These are phyloP conservation scores for Creontiades dilutus DNA, from an alignment of 2,888 invertebrate species.

Conservation along the genomic window DNA sequence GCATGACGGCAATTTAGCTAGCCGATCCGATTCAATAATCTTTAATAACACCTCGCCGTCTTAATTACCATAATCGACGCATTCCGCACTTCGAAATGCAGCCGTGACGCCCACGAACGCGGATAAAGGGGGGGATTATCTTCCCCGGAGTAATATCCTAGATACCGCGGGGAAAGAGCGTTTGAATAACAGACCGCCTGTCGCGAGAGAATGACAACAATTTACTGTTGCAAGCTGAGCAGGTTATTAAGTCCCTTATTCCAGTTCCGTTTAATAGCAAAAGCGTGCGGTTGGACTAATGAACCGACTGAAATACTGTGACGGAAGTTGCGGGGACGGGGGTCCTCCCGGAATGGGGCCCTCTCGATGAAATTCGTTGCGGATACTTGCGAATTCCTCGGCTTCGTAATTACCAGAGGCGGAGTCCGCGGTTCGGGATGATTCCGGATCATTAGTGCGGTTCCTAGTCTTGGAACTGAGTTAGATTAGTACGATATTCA, in stretches of 20 bases:
- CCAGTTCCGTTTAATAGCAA: conserved; percentile 30
- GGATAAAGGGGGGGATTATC: not conserved
- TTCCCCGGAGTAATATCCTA: not conserved
- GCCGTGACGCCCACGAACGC: not conserved
- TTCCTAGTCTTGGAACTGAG: not conserved
- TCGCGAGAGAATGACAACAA: conserved; percentile 42
- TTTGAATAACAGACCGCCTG: conserved; percentile 44
- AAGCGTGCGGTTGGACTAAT: conserved; percentile 47
- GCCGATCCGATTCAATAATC: not conserved
- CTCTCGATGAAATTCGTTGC: conserved; percentile 49
- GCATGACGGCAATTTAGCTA: too few relatives aligned
- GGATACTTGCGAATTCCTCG: conserved; percentile 50
- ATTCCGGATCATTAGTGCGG: not conserved
- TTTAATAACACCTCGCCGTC: not conserved
- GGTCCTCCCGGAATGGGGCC: conserved; percentile 10
- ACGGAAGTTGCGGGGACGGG: not conserved
- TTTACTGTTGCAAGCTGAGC: conserved; percentile 45
- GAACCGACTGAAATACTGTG: conserved; percentile 48
- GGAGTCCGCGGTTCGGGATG: not conserved
- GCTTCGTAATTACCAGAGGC: conserved; percentile 28
- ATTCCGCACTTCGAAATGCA: not conserved
- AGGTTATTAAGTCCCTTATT: conserved; percentile 52
- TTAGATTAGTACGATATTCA: too few relatives aligned
- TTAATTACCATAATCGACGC: not conserved
- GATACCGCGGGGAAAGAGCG: conserved; percentile 25